Conservation (phyloP, 2,113 vertebrate species). For the Cyphomyrus discorhynchus region DNA sequence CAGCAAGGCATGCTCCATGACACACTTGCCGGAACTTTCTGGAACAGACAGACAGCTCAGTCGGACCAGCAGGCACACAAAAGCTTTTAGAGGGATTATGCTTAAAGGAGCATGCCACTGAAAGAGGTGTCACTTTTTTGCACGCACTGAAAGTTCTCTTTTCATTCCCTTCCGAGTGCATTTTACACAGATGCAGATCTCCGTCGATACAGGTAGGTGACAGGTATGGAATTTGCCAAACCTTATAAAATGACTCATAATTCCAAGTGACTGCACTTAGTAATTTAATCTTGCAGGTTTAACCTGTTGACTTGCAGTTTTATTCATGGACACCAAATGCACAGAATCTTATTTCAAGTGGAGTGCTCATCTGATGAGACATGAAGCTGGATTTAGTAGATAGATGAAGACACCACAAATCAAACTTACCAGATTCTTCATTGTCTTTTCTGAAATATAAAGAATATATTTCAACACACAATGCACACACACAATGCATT, state of each 20-base stretch:
- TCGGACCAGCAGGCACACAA: slow-evolving; percentile 29
- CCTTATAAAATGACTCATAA: neutral
- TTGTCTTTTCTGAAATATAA: slow-evolving; percentile 31
- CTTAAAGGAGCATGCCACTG: neutral
- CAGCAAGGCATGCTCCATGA: slow-evolving; percentile 95
- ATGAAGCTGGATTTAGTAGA: neutral
- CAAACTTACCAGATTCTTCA: slow-evolving; percentile 52
- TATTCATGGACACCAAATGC: neutral
- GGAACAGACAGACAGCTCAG: slow-evolving; percentile 54
- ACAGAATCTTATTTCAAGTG: neutral
- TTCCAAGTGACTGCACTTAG: neutral
- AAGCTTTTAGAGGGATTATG: slow-evolving; percentile 12
- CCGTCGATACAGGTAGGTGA: neutral
- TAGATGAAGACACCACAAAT: neutral
- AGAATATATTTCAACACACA: neutral
- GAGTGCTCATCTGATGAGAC: neutral
- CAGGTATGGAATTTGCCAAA: neutral
- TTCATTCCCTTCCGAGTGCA: neutral
- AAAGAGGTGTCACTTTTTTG: neutral
- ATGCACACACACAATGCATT: neutral
- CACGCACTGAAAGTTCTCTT: neutral
- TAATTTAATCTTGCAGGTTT: neutral
- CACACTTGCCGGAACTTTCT: slow-evolving; percentile 62
- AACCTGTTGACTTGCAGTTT: neutral
- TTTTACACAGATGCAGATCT: neutral